phyloP scores from a whole-genome alignment of 2,888 invertebrate genomes.

The Lepidocyrtoides sp. region DNA sequence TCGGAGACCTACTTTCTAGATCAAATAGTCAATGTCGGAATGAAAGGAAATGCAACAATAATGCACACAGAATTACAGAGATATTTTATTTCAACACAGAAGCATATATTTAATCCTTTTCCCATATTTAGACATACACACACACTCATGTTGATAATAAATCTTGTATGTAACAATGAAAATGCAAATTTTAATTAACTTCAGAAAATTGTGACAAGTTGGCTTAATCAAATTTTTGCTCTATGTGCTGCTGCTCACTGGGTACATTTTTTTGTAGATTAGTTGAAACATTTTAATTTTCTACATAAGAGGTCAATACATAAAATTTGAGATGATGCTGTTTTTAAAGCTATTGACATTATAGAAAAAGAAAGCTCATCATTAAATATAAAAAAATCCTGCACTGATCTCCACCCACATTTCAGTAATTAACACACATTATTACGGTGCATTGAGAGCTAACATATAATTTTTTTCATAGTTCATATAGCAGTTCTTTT shows the following conservation, averaged over 20 bases:
- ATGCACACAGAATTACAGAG: background rate
- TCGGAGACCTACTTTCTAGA: slow-evolving; percentile 15
- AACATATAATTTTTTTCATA: background rate
- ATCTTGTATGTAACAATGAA: background rate
- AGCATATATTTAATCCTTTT: slow-evolving; percentile 4
- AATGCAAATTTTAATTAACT: slow-evolving; percentile 8
- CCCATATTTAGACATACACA: slow-evolving; percentile 7
- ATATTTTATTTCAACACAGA: background rate
- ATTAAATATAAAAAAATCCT: no score
- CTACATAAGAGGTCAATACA: background rate
- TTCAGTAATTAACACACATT: background rate
- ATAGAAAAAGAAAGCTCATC: slow-evolving; percentile 6
- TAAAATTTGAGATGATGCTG: background rate
- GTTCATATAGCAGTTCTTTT: background rate
- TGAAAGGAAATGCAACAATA: slow-evolving; percentile 21
- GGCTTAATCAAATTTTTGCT: background rate
- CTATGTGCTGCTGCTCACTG: background rate
- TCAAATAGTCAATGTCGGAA: no score
- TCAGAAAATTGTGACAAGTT: background rate
- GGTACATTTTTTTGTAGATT: background rate
- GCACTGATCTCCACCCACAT: background rate
- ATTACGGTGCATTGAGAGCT: background rate
- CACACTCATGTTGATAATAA: background rate
- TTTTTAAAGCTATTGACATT: background rate
- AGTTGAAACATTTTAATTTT: background rate